Evolutionary conservation across 2,113 vertebrate species (phyloP).

Genomic region (Python bivittatus): DNA sequence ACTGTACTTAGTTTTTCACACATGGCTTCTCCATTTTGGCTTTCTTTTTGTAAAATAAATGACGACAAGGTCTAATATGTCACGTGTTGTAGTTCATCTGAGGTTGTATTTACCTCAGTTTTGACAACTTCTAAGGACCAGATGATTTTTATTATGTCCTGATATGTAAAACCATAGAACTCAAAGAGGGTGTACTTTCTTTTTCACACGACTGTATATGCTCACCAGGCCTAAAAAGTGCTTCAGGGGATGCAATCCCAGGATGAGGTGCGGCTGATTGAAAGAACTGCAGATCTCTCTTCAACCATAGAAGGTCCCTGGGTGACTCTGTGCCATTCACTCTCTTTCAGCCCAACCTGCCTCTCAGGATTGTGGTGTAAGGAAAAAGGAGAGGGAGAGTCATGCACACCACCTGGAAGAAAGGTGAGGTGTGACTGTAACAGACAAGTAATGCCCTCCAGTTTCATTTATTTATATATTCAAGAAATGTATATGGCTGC

Average conservation of each 20-base stretch:
- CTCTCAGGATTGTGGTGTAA: not conserved
- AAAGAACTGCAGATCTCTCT: not conserved
- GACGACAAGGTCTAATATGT: too few relatives aligned
- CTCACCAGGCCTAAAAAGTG: not conserved
- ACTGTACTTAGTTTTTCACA: too few relatives aligned
- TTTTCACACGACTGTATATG: too few relatives aligned
- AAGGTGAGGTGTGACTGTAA: not conserved
- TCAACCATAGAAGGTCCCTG: not conserved
- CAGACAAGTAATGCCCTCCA: not conserved
- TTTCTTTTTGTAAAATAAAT: too few relatives aligned
- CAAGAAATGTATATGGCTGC: not conserved
- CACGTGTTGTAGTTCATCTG: too few relatives aligned
- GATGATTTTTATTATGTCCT: too few relatives aligned
- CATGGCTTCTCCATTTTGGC: too few relatives aligned
- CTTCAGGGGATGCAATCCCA: not conserved
- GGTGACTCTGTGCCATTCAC: not conserved
- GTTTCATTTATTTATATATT: not conserved
- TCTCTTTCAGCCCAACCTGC: not conserved
- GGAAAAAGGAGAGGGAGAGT: not conserved
- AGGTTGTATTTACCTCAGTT: too few relatives aligned
- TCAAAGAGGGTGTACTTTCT: too few relatives aligned
- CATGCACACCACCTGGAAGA: not conserved
- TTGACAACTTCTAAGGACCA: too few relatives aligned
- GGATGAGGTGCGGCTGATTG: not conserved
- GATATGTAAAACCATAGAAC: too few relatives aligned